Percentiles rank a stretch among this genome's conserved stretches.
Evolutionary conservation across 2,888 invertebrate species (phyloP).

Genomic region (Cephalotes varians): DNA sequence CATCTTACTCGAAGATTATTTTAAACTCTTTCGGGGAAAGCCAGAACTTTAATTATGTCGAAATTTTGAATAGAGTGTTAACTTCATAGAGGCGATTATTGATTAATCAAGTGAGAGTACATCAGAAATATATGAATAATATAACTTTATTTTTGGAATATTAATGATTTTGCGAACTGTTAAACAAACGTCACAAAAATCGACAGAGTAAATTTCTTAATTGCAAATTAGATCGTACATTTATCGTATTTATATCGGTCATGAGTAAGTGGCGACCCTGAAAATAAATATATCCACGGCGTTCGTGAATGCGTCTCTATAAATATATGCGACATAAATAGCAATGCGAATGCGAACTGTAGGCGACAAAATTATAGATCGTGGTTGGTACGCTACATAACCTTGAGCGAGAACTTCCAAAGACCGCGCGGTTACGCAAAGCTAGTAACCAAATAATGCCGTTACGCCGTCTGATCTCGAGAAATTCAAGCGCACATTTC

Average conservation of each 20-base stretch:
- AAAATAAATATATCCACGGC: constrained; percentile 1
- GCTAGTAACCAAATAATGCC: constrained; percentile 38
- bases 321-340: constrained; percentile 13
- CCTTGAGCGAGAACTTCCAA: constrained; percentile 35
- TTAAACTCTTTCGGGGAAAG: no score
- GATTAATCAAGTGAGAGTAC: not conserved
- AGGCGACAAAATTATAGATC: constrained; percentile 39
- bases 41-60: no score
- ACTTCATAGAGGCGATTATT: no score
- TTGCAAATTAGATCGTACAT: not conserved
- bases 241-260: not conserved
- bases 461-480: constrained; percentile 29
- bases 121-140: not conserved
- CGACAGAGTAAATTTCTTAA: not conserved
- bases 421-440: constrained; percentile 22
- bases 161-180: not conserved
- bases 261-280: not conserved
- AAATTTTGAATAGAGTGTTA: no score
- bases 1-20: not conserved
- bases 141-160: constrained; percentile 4
- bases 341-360: not conserved
- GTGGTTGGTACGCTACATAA: not conserved
- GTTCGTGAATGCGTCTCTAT: not conserved
- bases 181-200: not conserved
- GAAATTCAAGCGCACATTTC: constrained; percentile 44